Evolutionary conservation across 2,888 invertebrate species (phyloP).

Genomic region (Gymnosoma rotundatum): DNA sequence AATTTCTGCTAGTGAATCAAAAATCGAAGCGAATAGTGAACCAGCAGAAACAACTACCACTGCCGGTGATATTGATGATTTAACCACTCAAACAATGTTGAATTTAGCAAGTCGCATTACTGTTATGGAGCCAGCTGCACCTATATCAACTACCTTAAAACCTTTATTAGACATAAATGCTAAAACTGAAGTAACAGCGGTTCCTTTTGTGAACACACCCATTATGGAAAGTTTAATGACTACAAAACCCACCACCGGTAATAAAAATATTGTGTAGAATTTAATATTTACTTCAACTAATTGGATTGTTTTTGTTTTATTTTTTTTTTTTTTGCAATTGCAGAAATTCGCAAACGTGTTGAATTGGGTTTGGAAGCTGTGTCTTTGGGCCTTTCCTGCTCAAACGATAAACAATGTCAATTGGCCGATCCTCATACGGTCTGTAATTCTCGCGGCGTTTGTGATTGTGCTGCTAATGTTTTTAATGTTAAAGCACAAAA

Average conservation of each 20-base stretch:
- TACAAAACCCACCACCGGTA: conserved; percentile 73
- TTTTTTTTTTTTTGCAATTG: conserved; percentile 6
- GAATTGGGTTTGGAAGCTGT: conserved; percentile 83
- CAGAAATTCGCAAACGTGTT: conserved; percentile 81
- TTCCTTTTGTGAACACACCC: conserved; percentile 71
- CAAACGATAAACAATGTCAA: conserved; percentile 90
- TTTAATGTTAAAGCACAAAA: conserved; percentile 79
- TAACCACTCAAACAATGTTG: conserved; percentile 81
- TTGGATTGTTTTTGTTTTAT: background rate
- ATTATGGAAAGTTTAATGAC: conserved; percentile 63
- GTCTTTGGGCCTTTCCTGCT: conserved; percentile 90
- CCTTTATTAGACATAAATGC: conserved; percentile 74
- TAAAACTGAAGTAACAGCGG: conserved; percentile 74
- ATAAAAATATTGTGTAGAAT: background rate
- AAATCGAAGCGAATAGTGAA: conserved; percentile 38
- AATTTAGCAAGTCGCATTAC: conserved; percentile 82
- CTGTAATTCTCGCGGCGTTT: conserved; percentile 85
- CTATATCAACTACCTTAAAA: conserved; percentile 77
- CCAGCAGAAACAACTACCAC: conserved; percentile 76
- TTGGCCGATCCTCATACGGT: conserved; percentile 89
- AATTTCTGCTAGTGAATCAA: conserved; percentile 20
- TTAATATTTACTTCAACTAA: no score
- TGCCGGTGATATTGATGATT: conserved; percentile 77
- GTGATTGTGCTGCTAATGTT: conserved; percentile 87
- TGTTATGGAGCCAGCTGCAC: conserved; percentile 83